Base-by-base conservation (phyloP, 2,797 vertebrate species). In the Cryptoprocta ferox region DNA sequence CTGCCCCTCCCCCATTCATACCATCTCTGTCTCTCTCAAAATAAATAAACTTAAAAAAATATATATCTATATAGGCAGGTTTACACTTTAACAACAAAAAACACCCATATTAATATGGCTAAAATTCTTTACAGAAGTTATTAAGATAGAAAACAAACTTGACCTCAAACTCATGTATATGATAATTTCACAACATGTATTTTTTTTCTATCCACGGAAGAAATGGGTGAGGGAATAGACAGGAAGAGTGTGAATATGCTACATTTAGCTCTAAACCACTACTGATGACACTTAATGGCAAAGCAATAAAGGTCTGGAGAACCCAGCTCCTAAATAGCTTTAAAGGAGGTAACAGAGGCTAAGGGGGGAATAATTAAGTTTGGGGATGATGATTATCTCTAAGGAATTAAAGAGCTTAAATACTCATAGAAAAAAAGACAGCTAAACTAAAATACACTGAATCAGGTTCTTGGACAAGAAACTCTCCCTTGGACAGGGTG, bases 401-500 rank as follows among this genome's bases (percentile, higher is more conserved):
- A 59, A 37, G 87, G 71, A 89, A 71, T 89, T 89, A 92, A 95
- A 95, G 30, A 89, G 39, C 24, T 94, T 87, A 75, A 81, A 50
- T 50, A 30, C 61, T 45, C 63, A 21, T 37, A 37, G 32, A 6
- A 13, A 13, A 13, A 63, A 89, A 79, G 45, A 71, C n/a, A 42
- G 59, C 56, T 48, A 93, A 91, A 65, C 18, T 73, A 59, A 76
- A 89, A 45, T 37, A 78, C 86, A 90, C 2, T 90, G 87, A 87
- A 59, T 65, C 30, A 39, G 50, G 30, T 66, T 91, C 35, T 63
- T 68, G 45, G 45, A 73, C 81, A 68, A 81, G 61, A 26, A 95
- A 78, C 10, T 48, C 68, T 48, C 68, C 65, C 2, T 85, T 92
- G 75, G 32, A 11, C 11, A 12, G 26, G 6, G 35, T 30, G 16